Percentiles rank a stretch among this genome's conserved stretches.
phyloP scores from a whole-genome alignment of 2,113 vertebrate genomes.

The Gambusia holbrooki region DNA sequence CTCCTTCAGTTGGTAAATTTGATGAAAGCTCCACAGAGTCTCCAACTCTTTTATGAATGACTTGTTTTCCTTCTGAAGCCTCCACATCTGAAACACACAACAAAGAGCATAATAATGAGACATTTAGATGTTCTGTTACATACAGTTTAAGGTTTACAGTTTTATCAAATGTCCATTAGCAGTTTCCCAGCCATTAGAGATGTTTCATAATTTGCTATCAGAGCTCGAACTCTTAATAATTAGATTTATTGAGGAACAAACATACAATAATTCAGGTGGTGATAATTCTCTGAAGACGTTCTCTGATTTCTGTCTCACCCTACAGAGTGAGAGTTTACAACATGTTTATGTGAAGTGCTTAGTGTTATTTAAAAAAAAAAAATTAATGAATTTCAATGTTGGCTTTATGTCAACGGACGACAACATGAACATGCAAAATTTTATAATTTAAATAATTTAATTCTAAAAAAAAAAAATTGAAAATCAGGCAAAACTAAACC shows the following conservation, averaged over 20 bases:
- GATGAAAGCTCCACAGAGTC: conserved; percentile 41
- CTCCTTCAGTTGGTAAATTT: background rate
- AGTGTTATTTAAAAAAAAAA: no score
- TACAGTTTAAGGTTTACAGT: background rate
- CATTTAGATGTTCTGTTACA: background rate
- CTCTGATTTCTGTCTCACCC: no score
- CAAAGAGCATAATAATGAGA: background rate
- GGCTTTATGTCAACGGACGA: background rate
- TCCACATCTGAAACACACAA: conserved; percentile 49
- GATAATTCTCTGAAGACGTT: no score
- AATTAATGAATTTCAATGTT: background rate
- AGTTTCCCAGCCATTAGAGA: background rate
- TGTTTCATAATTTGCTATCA: background rate
- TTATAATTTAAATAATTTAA: no score
- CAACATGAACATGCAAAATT: background rate
- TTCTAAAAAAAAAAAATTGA: background rate
- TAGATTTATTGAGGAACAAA: background rate
- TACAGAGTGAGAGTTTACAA: background rate
- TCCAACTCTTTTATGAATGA: conserved; percentile 53
- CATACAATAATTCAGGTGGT: no score
- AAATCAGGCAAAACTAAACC: background rate
- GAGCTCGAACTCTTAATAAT: background rate
- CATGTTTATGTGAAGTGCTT: background rate
- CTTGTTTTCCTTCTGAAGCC: background rate
- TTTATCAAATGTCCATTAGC: background rate